Evolutionary conservation across 2,113 vertebrate species (phyloP).

Genomic region (Narcine bancroftii): DNA sequence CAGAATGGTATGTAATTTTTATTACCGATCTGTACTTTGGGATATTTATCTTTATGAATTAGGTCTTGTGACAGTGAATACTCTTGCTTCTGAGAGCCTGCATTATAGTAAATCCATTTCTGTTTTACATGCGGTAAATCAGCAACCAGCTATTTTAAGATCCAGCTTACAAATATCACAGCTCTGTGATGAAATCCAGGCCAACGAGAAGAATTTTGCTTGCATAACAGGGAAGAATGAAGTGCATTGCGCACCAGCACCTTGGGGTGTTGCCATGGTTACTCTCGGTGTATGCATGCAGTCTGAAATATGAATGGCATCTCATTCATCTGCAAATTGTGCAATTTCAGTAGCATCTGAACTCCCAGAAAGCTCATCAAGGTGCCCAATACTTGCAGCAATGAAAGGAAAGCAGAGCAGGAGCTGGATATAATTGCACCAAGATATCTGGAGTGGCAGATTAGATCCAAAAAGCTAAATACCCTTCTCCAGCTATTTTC

Average conservation of each 20-base stretch:
- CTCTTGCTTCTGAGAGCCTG: background rate
- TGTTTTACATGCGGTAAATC: background rate
- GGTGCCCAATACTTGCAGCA: background rate
- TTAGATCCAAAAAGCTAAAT: too few species aligned
- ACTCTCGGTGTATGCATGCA: background rate
- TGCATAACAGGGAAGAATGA: too few species aligned
- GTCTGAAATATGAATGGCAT: background rate
- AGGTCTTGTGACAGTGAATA: background rate
- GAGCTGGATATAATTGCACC: background rate
- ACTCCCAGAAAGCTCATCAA: background rate
- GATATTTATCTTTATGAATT: background rate
- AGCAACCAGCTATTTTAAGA: background rate
- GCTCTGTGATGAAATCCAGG: background rate
- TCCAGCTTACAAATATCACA: background rate
- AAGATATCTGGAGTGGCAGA: background rate
- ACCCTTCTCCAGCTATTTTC: too few species aligned
- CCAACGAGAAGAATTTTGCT: background rate
- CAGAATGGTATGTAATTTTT: background rate
- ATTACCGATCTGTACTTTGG: background rate
- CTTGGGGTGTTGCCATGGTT: background rate
- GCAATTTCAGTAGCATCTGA: background rate
- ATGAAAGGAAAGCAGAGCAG: background rate
- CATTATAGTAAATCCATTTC: background rate
- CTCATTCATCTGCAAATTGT: background rate
- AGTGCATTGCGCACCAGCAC: background rate